phyloP scores from a whole-genome alignment of 2,113 vertebrate species.

The Ptilorrhoa leucosticta region DNA sequence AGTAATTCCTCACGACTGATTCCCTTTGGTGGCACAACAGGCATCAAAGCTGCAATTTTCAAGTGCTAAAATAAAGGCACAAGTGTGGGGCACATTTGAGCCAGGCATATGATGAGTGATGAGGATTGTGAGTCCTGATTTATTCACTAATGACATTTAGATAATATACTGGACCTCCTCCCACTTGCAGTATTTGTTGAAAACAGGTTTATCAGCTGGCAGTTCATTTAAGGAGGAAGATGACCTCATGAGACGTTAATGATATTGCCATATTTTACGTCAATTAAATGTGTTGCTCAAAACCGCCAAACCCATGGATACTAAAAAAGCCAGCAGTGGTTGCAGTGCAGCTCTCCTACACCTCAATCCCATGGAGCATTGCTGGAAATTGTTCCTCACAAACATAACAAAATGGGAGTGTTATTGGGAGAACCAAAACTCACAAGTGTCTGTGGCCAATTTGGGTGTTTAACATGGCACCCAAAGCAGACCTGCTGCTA shows the following conservation, averaged over 20 bases:
- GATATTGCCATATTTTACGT: background rate
- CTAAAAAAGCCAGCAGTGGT: background rate
- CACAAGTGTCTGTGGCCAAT: background rate
- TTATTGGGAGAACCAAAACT: background rate
- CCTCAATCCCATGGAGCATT: accelerated
- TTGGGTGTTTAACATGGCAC: accelerated
- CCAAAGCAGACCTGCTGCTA: background rate
- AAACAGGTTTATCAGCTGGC: background rate
- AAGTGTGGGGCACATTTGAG: background rate
- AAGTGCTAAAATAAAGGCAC: background rate
- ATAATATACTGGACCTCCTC: background rate
- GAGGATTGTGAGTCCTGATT: background rate
- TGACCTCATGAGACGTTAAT: background rate
- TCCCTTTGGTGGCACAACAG: background rate
- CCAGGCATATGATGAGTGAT: background rate
- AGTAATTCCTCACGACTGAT: background rate
- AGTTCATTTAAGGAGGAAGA: background rate
- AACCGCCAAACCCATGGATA: background rate
- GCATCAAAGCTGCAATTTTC: background rate
- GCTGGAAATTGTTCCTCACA: background rate
- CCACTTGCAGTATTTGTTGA: background rate
- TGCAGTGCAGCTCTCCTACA: background rate
- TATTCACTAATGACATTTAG: background rate
- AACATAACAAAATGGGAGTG: background rate
- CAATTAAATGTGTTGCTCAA: background rate